Evolutionary conservation across 2,113 vertebrate species (phyloP).

Genomic region (Silurus meridionalis): DNA sequence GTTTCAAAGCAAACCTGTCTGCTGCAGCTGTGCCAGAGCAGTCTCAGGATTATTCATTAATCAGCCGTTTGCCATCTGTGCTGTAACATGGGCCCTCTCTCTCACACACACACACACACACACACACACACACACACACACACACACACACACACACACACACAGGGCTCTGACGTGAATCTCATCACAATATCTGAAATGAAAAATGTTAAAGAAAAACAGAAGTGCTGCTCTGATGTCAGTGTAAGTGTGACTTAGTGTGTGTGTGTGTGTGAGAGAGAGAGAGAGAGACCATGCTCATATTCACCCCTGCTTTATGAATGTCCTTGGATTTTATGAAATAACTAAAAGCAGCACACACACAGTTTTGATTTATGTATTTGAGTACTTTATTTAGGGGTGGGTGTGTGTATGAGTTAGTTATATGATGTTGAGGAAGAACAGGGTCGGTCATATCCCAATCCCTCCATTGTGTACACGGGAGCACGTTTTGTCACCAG

Average conservation of each 20-base stretch:
- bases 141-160: background rate
- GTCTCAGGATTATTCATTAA: slow-evolving; percentile 40
- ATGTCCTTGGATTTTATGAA: background rate
- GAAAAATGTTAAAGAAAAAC: slow-evolving; percentile 3
- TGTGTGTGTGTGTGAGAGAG: background rate
- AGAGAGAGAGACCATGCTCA: background rate
- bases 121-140: background rate
- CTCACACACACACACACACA: background rate
- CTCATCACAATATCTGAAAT: background rate
- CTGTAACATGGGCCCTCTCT: slow-evolving; percentile 6
- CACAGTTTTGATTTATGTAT: background rate
- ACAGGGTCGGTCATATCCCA: background rate
- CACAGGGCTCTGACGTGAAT: background rate
- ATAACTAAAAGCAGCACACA: background rate
- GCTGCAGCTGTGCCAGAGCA: slow-evolving; percentile 25
- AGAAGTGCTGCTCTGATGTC: background rate
- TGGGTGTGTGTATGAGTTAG: background rate
- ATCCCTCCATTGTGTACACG: background rate
- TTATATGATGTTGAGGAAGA: background rate
- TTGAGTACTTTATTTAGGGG: background rate
- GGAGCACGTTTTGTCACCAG: background rate
- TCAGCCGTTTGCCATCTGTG: slow-evolving; percentile 44
- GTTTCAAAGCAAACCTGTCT: background rate
- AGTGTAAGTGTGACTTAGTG: background rate
- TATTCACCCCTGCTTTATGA: background rate